Evolutionary conservation across 2,888 invertebrate genomes (phyloP), one percentile per base, ranked within the genome.

Genomic region (Plusia festucae): DNA sequence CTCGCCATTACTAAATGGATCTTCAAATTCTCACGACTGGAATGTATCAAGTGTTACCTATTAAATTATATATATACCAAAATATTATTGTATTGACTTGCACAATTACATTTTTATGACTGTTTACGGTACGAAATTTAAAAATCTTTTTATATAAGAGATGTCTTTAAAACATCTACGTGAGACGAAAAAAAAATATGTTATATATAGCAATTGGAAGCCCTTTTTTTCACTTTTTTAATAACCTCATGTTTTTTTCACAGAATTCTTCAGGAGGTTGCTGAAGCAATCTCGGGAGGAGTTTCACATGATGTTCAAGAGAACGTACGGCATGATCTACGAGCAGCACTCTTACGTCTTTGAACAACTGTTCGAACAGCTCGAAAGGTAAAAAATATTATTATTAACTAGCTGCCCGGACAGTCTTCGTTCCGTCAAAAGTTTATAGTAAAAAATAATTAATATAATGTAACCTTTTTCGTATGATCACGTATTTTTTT

Each of bases 241-340:
- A 4, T 53, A 51, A 51, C 18, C 1, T 22, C 56, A 54, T 60
- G 64, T 75, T 70, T 81, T 81, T 84, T 83, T 96, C 95, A n/a
- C 97, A 99, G 99, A 97, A 85, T 97, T 98, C 92, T 99, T 99
- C 96, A 97, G 97, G 83, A 97, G 97, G 78, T 96, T 99, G 83
- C 95, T 99, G 90, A 96, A 96, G 81, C 97, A 97, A 78, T 98
- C 99, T 22, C 97, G 98, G 82, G 96, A 96, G 78, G 98, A 98
- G 88, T 98, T 99, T 91, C 98, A 99, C 93, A 97, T 97, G 73
- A 99, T 99, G 99, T 99, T 99, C 95, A 97, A 98, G 87, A 96
- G 97, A 80, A 99, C 99, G 0, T 99, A 99, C 94, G 99, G 99
- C 61, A 97, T 98, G 91, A 97, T 99, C 82, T 99, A 99, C 95